Conservation (phyloP, 2,113 vertebrate species). For the Marmota monax region DNA sequence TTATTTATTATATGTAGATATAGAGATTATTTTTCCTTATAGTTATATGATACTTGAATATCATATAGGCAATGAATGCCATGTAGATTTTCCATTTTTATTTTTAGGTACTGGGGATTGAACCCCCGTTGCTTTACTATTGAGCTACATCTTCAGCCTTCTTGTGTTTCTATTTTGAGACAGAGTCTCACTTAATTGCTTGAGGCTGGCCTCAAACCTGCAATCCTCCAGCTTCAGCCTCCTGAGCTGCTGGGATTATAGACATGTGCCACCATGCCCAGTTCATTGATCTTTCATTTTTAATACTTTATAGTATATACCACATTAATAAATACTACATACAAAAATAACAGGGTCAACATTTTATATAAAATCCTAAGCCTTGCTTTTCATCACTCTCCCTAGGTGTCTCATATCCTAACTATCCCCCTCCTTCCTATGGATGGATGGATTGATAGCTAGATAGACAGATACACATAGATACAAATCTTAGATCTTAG, state of each 20-base stretch:
- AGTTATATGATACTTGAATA: background rate
- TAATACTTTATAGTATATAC: background rate
- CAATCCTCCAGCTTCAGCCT: too few relatives aligned
- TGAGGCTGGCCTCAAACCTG: too few relatives aligned
- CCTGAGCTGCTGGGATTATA: too few relatives aligned
- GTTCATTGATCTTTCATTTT: background rate
- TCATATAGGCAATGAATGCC: background rate
- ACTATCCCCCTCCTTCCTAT: background rate
- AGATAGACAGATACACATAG: background rate
- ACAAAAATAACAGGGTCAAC: background rate
- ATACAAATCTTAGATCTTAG: background rate
- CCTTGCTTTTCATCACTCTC: background rate
- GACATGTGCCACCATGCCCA: too few relatives aligned
- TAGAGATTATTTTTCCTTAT: background rate
- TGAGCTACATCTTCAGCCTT: too few relatives aligned
- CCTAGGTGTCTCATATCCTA: background rate
- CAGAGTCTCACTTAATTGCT: too few relatives aligned
- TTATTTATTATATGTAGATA: background rate
- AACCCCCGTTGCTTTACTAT: too few relatives aligned
- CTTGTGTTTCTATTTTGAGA: too few relatives aligned
- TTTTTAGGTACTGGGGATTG: too few relatives aligned
- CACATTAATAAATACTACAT: background rate
- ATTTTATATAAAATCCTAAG: background rate
- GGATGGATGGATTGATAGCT: background rate
- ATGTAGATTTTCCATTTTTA: background rate